Evolutionary conservation across 1,140 invertebrate species (phyloP), one percentile per base, ranked within the genome.

Genomic region (Odontomachus brunneus): DNA sequence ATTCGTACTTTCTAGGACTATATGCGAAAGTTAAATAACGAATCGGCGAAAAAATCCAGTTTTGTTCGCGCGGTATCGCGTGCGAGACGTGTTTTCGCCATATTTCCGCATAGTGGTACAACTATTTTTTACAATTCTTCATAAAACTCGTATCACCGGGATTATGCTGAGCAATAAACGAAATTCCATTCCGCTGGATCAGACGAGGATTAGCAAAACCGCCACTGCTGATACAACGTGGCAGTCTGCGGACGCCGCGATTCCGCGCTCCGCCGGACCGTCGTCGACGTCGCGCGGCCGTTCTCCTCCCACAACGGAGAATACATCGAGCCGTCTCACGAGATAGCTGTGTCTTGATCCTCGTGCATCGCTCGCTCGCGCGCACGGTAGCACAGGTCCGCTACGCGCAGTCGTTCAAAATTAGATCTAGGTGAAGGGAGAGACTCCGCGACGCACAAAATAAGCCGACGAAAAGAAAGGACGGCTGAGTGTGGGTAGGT

Each of bases 391-490:
- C 38, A 44, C 62, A 49, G 17, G 22, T 48, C 33, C 14, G 11
- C 73, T 33, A 57, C 29, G 51, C 24, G 24, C 26, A 49, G 29
- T 57, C 49, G n/a, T 22, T 22, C 22, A 19, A 33, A 86, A 66
- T 83, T 72, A 59, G 29, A 76, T 83, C 38, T 49, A 53, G 26
- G 71, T n/a, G 63, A 87, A 71, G 59, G 29, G 62, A 55, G 24
- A 59, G 49, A 57, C 14, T 24, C 22, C 26, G 22, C 49, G 66
- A 0, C 22, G 33, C 38, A 55, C 22, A 26, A 63, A 63, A 75
- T 12, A 63, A 51, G 24, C 14, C 12, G 38, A 14, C 38, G 44
- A 55, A 24, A 78, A 55, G 75, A 69, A 78, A 53, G 51, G 29
- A 69, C 22, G 26, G 19, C 26, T n/a, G 26, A 15, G 73, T n/a